Percentiles rank a stretch among this genome's conserved stretches.
phyloP scores from a whole-genome alignment of 1,140 invertebrate species.

The Drosophila malerkotliana region DNA sequence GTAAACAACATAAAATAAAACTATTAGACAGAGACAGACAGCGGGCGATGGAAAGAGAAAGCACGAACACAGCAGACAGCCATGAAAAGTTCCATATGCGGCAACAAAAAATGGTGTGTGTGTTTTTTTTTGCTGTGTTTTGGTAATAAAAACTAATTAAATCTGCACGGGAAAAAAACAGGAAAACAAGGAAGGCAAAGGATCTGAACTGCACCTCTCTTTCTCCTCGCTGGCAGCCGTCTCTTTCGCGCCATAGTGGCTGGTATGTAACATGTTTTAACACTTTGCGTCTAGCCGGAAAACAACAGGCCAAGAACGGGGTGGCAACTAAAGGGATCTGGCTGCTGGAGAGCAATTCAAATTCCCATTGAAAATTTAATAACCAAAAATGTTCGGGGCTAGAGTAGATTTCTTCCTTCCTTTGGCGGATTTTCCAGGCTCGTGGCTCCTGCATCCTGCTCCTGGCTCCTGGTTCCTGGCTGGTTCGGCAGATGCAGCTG shows the following conservation, averaged over 20 bases:
- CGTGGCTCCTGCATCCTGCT: too few relatives aligned
- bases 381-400: conserved; percentile 63
- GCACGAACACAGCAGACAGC: conserved; percentile 17
- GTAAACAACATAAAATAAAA: conserved; percentile 58
- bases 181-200: conserved; percentile 22
- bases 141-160: conserved; percentile 80
- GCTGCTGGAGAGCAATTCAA: conserved; percentile 60
- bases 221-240: conserved; percentile 6
- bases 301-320: conserved; percentile 14
- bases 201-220: neutral
- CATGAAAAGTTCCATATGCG: conserved; percentile 60
- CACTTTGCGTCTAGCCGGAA: conserved; percentile 69
- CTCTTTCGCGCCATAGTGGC: conserved; percentile 9
- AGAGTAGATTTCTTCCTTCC: conserved; percentile 1
- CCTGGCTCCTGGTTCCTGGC: neutral
- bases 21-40: conserved; percentile 40
- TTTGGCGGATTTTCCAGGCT: neutral
- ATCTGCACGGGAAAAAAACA: conserved; percentile 62
- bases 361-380: conserved; percentile 79
- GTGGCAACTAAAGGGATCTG: conserved; percentile 27
- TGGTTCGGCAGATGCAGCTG: conserved; percentile 22
- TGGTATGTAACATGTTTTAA: conserved; percentile 68
- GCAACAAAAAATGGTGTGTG: conserved; percentile 34
- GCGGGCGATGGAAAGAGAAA: conserved; percentile 8
- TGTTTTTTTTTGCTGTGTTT: conserved; percentile 46